These are phyloP conservation scores for Semaprochilodus insignis DNA, from an alignment of 2,797 vertebrate species.

Conservation along the genomic window DNA sequence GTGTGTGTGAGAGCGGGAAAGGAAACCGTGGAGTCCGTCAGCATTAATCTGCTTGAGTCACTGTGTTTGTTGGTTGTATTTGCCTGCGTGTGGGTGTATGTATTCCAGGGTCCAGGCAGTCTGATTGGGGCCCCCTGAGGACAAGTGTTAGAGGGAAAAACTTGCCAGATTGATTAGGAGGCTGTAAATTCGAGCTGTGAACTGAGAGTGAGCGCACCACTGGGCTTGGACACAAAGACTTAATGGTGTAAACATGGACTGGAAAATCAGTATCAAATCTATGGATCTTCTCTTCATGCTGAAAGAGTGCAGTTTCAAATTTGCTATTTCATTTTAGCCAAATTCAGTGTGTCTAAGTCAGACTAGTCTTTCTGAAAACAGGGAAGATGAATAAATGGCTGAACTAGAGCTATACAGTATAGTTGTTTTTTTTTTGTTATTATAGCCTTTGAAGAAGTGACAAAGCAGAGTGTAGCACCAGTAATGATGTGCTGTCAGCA, in stretches of 20 bases:
- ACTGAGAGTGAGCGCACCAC: neutral
- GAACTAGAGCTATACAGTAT: too few relatives aligned
- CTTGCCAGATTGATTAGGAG: conserved; percentile 20
- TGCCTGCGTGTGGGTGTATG: conserved; percentile 20
- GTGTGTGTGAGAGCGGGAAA: conserved; percentile 18
- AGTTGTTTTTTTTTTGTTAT: too few relatives aligned
- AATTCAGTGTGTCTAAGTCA: too few relatives aligned
- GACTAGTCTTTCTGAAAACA: too few relatives aligned
- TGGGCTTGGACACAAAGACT: neutral
- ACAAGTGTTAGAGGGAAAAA: conserved; percentile 8
- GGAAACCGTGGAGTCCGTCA: conserved; percentile 26
- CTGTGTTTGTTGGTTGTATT: conserved; percentile 23
- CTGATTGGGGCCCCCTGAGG: conserved; percentile 5
- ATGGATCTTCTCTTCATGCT: neutral
- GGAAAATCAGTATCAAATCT: neutral
- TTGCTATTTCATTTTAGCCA: too few relatives aligned
- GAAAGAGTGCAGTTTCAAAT: too few relatives aligned
- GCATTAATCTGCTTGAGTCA: conserved; percentile 22
- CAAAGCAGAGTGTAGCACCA: too few relatives aligned
- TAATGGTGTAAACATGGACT: conserved; percentile 18
- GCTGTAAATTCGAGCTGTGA: conserved; percentile 6
- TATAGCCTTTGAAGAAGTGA: too few relatives aligned
- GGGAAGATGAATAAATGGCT: too few relatives aligned
- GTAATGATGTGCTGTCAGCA: too few relatives aligned
- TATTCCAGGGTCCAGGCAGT: conserved; percentile 26